phyloP scores from a whole-genome alignment of 2,797 vertebrate genomes.

The Thaleichthys pacificus region DNA sequence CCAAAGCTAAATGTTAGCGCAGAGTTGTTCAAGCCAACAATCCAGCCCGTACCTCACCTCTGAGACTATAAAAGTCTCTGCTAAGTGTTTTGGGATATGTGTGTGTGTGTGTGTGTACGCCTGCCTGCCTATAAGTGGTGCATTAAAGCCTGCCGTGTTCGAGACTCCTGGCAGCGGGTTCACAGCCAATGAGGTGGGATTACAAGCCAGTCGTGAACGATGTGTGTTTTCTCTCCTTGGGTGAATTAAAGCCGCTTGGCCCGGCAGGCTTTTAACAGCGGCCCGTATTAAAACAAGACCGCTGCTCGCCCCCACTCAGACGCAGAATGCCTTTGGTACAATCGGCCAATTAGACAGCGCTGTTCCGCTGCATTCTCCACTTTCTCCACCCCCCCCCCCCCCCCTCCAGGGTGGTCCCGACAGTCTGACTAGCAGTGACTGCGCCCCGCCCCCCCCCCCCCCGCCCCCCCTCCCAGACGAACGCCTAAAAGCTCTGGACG shows the following conservation, averaged over 20 bases:
- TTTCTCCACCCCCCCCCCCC: neutral
- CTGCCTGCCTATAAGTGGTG: conserved; percentile 9
- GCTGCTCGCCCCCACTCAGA: conserved; percentile 45
- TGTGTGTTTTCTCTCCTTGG: conserved; percentile 39
- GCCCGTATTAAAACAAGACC: conserved; percentile 27
- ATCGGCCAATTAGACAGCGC: conserved; percentile 67
- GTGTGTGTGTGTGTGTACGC: conserved; percentile 1
- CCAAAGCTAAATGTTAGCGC: too few relatives aligned
- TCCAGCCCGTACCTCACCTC: neutral
- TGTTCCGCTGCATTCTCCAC: conserved; percentile 46
- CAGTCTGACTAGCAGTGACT: neutral
- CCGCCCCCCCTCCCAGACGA: neutral
- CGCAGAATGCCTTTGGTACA: conserved; percentile 63
- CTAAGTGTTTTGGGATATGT: neutral
- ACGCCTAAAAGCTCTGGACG: conserved; percentile 63
- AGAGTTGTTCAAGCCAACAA: too few relatives aligned
- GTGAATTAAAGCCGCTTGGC: conserved; percentile 57
- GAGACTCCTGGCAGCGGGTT: conserved; percentile 37
- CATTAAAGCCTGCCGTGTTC: conserved; percentile 36
- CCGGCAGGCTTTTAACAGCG: conserved; percentile 66
- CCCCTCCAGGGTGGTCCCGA: conserved; percentile 43
- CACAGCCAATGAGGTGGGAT: conserved; percentile 61
- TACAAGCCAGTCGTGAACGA: conserved; percentile 66
- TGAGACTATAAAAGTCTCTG: neutral
- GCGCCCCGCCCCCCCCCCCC: neutral